Conservation (phyloP, 2,888 invertebrate genomes). For the Nesidiocoris tenuis region DNA sequence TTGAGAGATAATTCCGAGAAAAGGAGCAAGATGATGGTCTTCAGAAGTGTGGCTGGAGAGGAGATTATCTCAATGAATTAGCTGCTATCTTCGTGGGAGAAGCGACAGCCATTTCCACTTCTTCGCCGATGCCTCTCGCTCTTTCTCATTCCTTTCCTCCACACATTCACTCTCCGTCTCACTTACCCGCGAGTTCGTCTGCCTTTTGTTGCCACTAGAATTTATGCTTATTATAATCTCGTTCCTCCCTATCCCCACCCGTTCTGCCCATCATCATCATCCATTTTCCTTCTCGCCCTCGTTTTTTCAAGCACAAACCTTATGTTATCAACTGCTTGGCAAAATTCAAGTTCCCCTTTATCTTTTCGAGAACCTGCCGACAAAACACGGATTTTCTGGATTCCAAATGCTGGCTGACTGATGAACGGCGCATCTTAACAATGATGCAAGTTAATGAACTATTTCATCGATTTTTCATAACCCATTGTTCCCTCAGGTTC, state of each 20-base stretch:
- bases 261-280: background rate
- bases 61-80: conserved; percentile 30
- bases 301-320: too few relatives aligned
- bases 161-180: background rate
- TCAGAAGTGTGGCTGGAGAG: background rate
- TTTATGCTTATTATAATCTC: conserved; percentile 23
- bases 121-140: background rate
- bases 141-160: background rate
- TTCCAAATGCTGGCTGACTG: too few relatives aligned
- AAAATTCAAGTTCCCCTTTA: background rate
- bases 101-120: conserved; percentile 10
- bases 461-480: too few relatives aligned
- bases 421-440: too few relatives aligned
- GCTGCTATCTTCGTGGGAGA: conserved; percentile 35
- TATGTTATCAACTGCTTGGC: background rate
- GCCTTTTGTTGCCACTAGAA: background rate
- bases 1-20: background rate
- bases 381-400: too few relatives aligned
- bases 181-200: background rate
- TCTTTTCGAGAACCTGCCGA: too few relatives aligned
- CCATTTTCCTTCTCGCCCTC: background rate
- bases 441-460: too few relatives aligned
- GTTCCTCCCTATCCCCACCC: background rate
- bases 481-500: too few relatives aligned
- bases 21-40: conserved; percentile 5